Conservation (phyloP, 2,113 vertebrate species). For the Arenaria interpres region DNA sequence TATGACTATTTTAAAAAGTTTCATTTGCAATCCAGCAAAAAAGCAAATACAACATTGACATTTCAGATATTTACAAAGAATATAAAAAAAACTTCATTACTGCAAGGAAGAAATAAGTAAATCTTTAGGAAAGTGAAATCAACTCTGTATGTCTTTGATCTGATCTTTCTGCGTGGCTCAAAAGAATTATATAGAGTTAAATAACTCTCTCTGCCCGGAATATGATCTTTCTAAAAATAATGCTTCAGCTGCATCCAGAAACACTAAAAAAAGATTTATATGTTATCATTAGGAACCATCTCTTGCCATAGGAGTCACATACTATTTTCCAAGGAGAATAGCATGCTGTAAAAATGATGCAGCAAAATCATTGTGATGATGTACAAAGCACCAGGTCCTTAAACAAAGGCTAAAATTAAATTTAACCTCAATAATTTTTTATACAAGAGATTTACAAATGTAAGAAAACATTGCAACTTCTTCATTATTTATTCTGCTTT, state of each 20-base stretch:
- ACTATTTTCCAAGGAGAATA: not conserved
- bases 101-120: not conserved
- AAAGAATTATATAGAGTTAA: not conserved
- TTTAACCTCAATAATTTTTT: not conserved
- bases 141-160: not conserved
- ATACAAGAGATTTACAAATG: not conserved
- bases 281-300: not conserved
- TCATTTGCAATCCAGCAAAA: not conserved
- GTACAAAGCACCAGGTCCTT: not conserved
- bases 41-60: not conserved
- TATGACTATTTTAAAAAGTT: not conserved
- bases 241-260: not conserved
- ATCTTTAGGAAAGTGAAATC: not conserved
- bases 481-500: constrained; percentile 7
- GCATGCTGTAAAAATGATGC: not conserved
- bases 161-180: not conserved
- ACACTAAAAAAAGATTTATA: not conserved
- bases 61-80: not conserved
- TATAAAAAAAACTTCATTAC: not conserved
- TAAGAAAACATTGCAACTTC: not conserved
- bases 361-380: not conserved
- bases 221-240: constrained; percentile 9
- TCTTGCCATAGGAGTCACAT: not conserved
- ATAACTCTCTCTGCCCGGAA: not conserved
- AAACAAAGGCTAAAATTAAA: not conserved